Percentiles rank a stretch among this genome's conserved stretches.
phyloP scores from a whole-genome alignment of 2,113 vertebrate genomes.

The Zingel zingel region DNA sequence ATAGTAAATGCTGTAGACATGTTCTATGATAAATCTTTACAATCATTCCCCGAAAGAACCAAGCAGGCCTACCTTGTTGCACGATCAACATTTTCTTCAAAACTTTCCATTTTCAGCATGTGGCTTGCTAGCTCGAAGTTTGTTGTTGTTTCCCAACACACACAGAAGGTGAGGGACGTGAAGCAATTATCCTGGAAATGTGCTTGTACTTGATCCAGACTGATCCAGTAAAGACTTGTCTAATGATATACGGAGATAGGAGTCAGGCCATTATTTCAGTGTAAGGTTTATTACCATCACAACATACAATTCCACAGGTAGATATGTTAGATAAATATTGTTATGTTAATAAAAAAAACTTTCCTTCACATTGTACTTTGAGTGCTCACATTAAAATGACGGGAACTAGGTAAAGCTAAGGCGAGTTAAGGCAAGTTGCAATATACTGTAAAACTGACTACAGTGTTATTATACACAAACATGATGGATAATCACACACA shows the following conservation, averaged over 20 bases:
- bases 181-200: too few relatives aligned
- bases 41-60: too few relatives aligned
- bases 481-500: conserved; percentile 3
- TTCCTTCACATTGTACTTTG: conserved; percentile 71
- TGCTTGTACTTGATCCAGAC: too few relatives aligned
- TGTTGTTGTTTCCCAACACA: too few relatives aligned
- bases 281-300: conserved; percentile 64
- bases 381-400: conserved; percentile 32
- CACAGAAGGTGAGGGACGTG: too few relatives aligned
- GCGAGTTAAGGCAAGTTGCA: conserved; percentile 9
- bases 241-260: background rate
- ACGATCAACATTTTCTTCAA: too few relatives aligned
- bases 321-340: conserved; percentile 69
- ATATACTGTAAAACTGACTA: conserved; percentile 2
- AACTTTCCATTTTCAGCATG: too few relatives aligned
- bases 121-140: too few relatives aligned
- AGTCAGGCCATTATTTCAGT: conserved; percentile 15
- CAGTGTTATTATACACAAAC: conserved; percentile 14
- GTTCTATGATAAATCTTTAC: too few relatives aligned
- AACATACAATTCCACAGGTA: conserved; percentile 40
- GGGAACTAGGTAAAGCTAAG: background rate
- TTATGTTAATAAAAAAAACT: conserved; percentile 39
- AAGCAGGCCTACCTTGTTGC: too few relatives aligned
- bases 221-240: background rate
- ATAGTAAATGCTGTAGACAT: too few relatives aligned